These are phyloP conservation scores for Pseudomugil gertrudae DNA, from an alignment of 2,797 vertebrate species.

Conservation along the genomic window DNA sequence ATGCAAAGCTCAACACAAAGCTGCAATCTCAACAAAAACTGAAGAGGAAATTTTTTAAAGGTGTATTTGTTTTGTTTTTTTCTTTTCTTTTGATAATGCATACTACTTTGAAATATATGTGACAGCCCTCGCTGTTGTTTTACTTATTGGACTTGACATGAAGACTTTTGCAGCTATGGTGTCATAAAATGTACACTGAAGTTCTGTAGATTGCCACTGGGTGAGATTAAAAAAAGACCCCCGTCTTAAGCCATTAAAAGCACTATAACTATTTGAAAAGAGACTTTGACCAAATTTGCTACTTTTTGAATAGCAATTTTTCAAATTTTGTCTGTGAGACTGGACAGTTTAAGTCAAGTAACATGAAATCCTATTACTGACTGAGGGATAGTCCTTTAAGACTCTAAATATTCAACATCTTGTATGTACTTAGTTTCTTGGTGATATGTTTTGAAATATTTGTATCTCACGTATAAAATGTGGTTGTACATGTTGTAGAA, in stretches of 20 bases:
- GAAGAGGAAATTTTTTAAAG: slow-evolving; percentile 91
- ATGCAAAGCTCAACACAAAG: slow-evolving; percentile 51
- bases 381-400: slow-evolving; percentile 93
- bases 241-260: slow-evolving; percentile 99
- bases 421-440: slow-evolving; percentile 89
- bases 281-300: slow-evolving; percentile 92
- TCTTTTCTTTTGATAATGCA: slow-evolving; percentile 94
- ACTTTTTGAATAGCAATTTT: slow-evolving; percentile 87
- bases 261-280: slow-evolving; percentile 89
- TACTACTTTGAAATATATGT: slow-evolving; percentile 96
- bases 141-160: slow-evolving; percentile 90
- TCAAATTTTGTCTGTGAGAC: slow-evolving; percentile 92
- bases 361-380: slow-evolving; percentile 83
- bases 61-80: slow-evolving; percentile 76
- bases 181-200: slow-evolving; percentile 95
- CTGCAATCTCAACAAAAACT: slow-evolving; percentile 73
- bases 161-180: slow-evolving; percentile 93
- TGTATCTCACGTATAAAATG: slow-evolving; percentile 87
- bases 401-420: slow-evolving; percentile 94
- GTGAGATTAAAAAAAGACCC: slow-evolving; percentile 97
- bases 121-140: slow-evolving; percentile 95
- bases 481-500: slow-evolving; percentile 90
- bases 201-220: slow-evolving; percentile 99
- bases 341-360: slow-evolving; percentile 82
- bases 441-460: slow-evolving; percentile 89